Conservation (phyloP, 1,140 invertebrate species). For the Cotesia glomerata region DNA sequence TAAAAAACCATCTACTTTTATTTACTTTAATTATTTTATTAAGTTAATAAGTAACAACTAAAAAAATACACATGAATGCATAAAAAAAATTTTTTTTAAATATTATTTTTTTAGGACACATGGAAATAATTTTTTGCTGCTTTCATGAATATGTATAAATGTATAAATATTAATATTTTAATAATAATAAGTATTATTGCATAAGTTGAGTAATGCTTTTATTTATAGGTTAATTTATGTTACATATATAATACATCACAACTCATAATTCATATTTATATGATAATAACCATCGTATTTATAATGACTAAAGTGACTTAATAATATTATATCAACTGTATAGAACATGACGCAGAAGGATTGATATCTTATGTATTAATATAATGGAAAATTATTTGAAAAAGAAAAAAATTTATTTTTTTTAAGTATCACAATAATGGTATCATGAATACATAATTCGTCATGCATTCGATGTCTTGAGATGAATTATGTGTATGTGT, state of each 20-base stretch:
- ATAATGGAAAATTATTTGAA: constrained; percentile 9
- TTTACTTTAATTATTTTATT: no score
- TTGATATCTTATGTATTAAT: constrained; percentile 16
- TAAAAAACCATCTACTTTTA: background rate
- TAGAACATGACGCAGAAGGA: constrained; percentile 20
- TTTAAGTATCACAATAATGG: background rate
- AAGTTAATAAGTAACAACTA: no score
- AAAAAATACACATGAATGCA: no score
- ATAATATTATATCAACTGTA: constrained; percentile 7
- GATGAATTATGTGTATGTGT: constrained; percentile 19
- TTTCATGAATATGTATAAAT: no score
- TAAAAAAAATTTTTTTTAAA: no score
- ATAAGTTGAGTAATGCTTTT: background rate
- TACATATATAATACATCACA: background rate
- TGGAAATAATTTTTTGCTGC: no score
- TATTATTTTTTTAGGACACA: no score
- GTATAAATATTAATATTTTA: no score
- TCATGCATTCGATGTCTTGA: constrained; percentile 1
- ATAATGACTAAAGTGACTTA: constrained; percentile 16
- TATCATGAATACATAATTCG: constrained; percentile 22
- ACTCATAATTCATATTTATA: constrained; percentile 21
- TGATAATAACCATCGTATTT: constrained; percentile 21
- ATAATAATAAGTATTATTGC: background rate
- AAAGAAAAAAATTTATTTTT: background rate
- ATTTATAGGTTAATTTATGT: background rate